Percentiles rank a stretch among this genome's conserved stretches.
Conservation (phyloP, 1,140 invertebrate species). For the Ips typographus region DNA sequence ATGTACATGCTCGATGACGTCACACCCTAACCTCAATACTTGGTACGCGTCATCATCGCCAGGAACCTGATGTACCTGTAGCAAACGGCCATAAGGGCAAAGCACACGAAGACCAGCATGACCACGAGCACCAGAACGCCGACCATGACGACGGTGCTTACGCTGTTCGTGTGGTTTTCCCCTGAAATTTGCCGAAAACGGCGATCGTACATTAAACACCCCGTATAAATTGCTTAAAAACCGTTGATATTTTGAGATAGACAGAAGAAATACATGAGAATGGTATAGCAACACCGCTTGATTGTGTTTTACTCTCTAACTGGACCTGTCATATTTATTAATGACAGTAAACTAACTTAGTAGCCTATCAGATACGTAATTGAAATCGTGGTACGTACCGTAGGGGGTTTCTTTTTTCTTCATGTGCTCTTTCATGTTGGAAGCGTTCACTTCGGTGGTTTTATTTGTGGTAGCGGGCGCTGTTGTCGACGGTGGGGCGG, state of each 20-base stretch:
- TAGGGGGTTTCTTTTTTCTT: conserved; percentile 85
- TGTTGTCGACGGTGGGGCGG: conserved; percentile 53
- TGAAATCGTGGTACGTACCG: conserved; percentile 63
- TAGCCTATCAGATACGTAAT: not conserved
- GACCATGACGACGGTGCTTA: conserved; percentile 87
- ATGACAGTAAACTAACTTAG: too few relatives aligned
- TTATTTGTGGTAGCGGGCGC: conserved; percentile 54
- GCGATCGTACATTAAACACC: too few relatives aligned
- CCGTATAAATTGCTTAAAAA: too few relatives aligned
- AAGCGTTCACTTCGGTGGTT: conserved; percentile 47
- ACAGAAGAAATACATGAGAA: too few relatives aligned
- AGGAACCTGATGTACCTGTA: conserved; percentile 75
- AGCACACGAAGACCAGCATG: conserved; percentile 90
- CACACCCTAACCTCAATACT: too few relatives aligned
- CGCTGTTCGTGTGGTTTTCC: conserved; percentile 69
- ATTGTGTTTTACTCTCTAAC: too few relatives aligned
- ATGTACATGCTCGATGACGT: not conserved
- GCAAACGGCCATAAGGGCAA: conserved; percentile 91
- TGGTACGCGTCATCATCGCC: too few relatives aligned
- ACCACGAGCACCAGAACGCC: conserved; percentile 89
- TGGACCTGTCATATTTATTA: too few relatives aligned
- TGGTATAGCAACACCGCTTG: too few relatives aligned
- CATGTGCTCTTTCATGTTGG: conserved; percentile 68
- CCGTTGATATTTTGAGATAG: too few relatives aligned
- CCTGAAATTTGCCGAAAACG: conserved; percentile 55